Evolutionary conservation across 1,140 invertebrate species (phyloP), one percentile per base, ranked within the genome.

Genomic region (Drosophila setifemur): DNA sequence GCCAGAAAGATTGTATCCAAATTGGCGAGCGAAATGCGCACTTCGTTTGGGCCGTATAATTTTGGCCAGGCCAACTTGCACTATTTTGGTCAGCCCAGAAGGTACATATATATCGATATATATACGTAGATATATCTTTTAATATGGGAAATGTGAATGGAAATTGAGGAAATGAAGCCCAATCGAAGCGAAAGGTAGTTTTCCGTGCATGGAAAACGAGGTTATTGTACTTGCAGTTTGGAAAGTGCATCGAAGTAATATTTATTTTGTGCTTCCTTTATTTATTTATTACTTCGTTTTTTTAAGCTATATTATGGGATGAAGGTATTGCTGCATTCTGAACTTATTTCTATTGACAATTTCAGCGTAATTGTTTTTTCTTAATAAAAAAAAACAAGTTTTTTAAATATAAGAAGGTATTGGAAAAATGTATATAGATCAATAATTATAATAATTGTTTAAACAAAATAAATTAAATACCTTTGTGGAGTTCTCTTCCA

Each of bases 21-120:
- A 73, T 72, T 58, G 54, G 54, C 54, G 12, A 14, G 33, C 44
- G 7, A 58, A 47, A 43, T 45, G 44, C 40, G 16, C 64, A 70
- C 47, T 76, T 28, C 7, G 28, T 54, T 43, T 28, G 16, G 33
- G 29, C 40, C 43, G 25, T 11, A 35, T 67, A 31, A 57, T 45
- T n/a, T 49, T 11, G 25, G 8, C 29, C 26, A 28, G 16, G 21
- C 26, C 58, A 64, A 64, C 43, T 66, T 64, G 57, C 42, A 42
- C 23, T 26, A 18, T 50, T 54, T 50, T 21, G 54, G 48, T 40
- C 18, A 21, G 26, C 9, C 55, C 54, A 64, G 50, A 64, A 74
- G 53, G 47, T 43, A 26, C 8, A 33, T n/a, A n/a, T n/a, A n/a
- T n/a, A n/a, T n/a, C n/a, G n/a, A n/a, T n/a, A n/a, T n/a, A n/a